A percentile compares a stretch with the other conserved stretches of the same genome.
Evolutionary conservation across 2,888 invertebrate genomes (phyloP).

Genomic region (Plagodis dolabraria): DNA sequence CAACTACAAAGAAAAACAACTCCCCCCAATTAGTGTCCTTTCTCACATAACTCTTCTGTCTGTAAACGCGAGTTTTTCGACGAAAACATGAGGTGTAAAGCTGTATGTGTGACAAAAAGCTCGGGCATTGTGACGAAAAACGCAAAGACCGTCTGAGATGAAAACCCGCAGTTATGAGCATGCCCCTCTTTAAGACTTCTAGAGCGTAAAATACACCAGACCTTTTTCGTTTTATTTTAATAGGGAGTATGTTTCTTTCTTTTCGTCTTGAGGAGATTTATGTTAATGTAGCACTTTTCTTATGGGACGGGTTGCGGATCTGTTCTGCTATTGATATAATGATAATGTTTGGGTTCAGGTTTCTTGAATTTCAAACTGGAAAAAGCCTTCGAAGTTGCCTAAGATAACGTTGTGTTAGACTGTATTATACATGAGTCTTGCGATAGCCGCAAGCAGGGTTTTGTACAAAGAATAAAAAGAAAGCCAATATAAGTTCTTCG

Average conservation of each 20-base stretch:
- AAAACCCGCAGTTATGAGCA: constrained; percentile 16
- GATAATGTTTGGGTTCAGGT: constrained; percentile 12
- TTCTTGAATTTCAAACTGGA: constrained; percentile 4
- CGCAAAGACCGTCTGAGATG: constrained; percentile 20
- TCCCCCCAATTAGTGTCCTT: constrained; percentile 6
- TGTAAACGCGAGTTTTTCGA: constrained; percentile 10
- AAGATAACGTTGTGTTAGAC: no score
- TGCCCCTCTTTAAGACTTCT: constrained; percentile 29
- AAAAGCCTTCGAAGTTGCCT: neutral
- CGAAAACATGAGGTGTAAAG: constrained; percentile 18
- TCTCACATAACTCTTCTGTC: constrained; percentile 2
- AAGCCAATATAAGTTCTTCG: no score
- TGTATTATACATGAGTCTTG: no score
- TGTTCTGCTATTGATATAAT: constrained; percentile 19
- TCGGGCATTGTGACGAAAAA: neutral
- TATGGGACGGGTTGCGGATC: constrained; percentile 10
- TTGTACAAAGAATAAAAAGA: no score
- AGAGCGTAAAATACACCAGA: constrained; percentile 29
- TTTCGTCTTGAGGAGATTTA: constrained; percentile 17
- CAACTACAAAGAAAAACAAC: neutral
- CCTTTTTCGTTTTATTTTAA: constrained; percentile 32
- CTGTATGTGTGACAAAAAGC: constrained; percentile 18
- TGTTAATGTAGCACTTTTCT: constrained; percentile 19
- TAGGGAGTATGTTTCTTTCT: constrained; percentile 24
- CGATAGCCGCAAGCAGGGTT: no score